These are phyloP conservation scores for Harlomillsia oculata DNA, from an alignment of 1,140 invertebrate species.

Conservation along the genomic window DNA sequence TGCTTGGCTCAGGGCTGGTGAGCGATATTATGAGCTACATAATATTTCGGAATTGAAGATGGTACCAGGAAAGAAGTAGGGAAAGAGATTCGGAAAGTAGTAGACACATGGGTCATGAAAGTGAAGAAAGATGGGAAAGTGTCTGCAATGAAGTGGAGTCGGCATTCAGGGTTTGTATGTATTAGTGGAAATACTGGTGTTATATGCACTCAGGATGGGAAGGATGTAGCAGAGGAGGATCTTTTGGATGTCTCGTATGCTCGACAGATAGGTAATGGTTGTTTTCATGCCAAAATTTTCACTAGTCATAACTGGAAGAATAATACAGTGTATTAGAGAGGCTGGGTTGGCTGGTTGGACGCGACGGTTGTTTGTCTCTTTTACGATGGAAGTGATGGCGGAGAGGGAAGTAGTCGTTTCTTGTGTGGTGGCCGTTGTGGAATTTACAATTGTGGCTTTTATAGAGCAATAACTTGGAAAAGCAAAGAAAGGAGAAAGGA, in stretches of 20 bases:
- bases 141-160: too few relatives aligned
- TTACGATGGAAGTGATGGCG: conserved; percentile 14
- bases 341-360: conserved; percentile 11
- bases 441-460: conserved; percentile 30
- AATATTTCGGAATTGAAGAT: too few relatives aligned
- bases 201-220: not conserved
- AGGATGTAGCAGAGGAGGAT: conserved; percentile 7
- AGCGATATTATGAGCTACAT: too few relatives aligned
- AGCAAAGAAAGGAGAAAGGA: too few relatives aligned
- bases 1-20: too few relatives aligned
- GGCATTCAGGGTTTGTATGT: too few relatives aligned
- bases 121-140: not conserved
- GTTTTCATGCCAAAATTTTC: conserved; percentile 28
- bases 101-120: not conserved
- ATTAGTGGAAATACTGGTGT: not conserved
- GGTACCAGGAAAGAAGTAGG: too few relatives aligned
- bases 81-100: too few relatives aligned
- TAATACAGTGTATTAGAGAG: conserved; percentile 21
- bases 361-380: conserved; percentile 24
- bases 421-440: conserved; percentile 18
- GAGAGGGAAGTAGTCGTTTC: not conserved
- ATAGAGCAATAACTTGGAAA: conserved; percentile 27
- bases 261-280: conserved; percentile 16
- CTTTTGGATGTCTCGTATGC: too few relatives aligned
- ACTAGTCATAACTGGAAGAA: conserved; percentile 16